A percentile compares a stretch with the other conserved stretches of the same genome.
phyloP scores from a whole-genome alignment of 2,888 invertebrate genomes.

The Leptopilina myrica region DNA sequence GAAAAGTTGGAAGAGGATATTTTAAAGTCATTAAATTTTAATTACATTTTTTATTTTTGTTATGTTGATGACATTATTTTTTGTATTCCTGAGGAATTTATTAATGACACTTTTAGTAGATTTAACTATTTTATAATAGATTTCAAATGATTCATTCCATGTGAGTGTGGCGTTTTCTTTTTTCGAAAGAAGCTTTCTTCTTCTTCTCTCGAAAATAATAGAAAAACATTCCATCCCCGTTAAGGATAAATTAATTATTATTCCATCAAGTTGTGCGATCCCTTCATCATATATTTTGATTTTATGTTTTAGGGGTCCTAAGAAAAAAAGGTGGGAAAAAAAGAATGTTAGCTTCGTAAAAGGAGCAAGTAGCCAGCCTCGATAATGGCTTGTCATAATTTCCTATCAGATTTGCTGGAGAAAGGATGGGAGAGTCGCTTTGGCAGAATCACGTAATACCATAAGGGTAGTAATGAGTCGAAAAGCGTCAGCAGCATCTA shows the following conservation, averaged over 20 bases:
- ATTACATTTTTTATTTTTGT: no score
- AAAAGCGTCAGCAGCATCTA: slow-evolving; percentile 76
- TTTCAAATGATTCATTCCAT: no score
- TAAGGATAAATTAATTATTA: not conserved
- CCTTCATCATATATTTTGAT: not conserved
- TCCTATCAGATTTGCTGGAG: slow-evolving; percentile 70
- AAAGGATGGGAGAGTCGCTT: slow-evolving; percentile 60
- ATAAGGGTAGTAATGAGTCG: slow-evolving; percentile 73
- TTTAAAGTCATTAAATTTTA: no score
- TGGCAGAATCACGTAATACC: slow-evolving; percentile 71
- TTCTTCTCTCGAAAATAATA: no score
- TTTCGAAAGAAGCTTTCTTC: no score
- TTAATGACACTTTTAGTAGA: no score
- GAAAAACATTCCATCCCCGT: no score
- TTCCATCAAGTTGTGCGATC: not conserved
- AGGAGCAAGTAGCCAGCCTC: slow-evolving; percentile 51
- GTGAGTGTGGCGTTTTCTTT: no score
- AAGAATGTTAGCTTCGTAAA: slow-evolving; percentile 41
- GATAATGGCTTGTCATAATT: slow-evolving; percentile 68
- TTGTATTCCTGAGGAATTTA: no score
- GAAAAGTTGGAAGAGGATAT: no score
- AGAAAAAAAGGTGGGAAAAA: not conserved
- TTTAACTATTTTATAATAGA: no score
- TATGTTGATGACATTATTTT: no score
- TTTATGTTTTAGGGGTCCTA: slow-evolving; percentile 42